Conservation (phyloP, 2,888 invertebrate genomes). For the Neocrepidodera transversa region DNA sequence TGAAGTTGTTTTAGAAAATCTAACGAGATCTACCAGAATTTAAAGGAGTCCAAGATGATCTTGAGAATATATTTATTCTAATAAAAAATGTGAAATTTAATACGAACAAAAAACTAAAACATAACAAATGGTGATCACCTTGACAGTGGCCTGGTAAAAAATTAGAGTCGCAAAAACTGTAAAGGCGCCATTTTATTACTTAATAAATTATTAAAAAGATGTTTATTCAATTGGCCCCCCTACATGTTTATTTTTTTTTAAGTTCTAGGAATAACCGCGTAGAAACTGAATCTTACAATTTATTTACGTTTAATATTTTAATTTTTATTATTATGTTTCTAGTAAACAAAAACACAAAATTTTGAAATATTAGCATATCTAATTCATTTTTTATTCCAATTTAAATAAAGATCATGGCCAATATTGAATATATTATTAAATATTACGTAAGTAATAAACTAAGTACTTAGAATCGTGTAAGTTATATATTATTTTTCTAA, state of each 20-base stretch:
- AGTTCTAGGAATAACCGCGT: not conserved
- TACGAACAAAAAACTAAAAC: not conserved
- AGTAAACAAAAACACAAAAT: not conserved
- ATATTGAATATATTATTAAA: too few species aligned
- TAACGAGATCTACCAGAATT: too few species aligned
- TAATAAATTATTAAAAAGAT: not conserved
- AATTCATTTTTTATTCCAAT: too few species aligned
- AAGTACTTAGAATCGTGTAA: too few species aligned
- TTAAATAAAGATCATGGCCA: too few species aligned
- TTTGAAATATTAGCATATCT: too few species aligned
- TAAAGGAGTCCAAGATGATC: too few species aligned
- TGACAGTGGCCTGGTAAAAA: not conserved
- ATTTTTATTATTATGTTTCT: not conserved
- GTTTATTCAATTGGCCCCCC: not conserved
- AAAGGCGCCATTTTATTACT: slow-evolving; percentile 7
- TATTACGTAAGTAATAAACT: too few species aligned
- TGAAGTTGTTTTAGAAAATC: too few species aligned
- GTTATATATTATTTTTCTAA: too few species aligned
- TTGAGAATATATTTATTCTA: too few species aligned
- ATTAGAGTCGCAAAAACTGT: not conserved
- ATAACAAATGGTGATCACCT: not conserved
- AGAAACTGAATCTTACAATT: not conserved
- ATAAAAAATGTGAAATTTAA: too few species aligned
- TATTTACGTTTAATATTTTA: not conserved
- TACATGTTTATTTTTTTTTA: not conserved